Conservation (phyloP, 2,113 vertebrate genomes). For the Prolemur simus region DNA sequence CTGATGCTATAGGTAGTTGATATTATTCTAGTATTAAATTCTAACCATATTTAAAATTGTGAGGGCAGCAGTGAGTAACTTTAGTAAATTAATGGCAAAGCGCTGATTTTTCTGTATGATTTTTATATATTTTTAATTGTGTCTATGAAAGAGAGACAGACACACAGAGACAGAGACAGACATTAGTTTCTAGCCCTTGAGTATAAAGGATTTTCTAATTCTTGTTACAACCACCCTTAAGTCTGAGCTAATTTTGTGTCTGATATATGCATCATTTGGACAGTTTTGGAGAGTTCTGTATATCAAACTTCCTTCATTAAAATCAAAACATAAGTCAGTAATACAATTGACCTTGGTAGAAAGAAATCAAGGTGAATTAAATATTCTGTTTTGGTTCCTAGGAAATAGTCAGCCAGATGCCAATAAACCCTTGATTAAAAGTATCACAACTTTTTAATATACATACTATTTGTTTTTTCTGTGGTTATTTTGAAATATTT, state of each 20-base stretch:
- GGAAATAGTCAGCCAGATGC: background rate
- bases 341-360: background rate
- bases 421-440: background rate
- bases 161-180: background rate
- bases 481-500: background rate
- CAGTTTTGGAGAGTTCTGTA: background rate
- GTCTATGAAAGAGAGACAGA: background rate
- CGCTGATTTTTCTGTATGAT: background rate
- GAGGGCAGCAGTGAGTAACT: background rate
- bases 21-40: conserved; percentile 23
- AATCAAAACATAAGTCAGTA: background rate
- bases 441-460: background rate
- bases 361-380: background rate
- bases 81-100: background rate
- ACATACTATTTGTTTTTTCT: background rate
- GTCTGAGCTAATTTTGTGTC: background rate
- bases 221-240: background rate
- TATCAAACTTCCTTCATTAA: background rate
- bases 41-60: conserved; percentile 59
- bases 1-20: background rate
- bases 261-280: background rate
- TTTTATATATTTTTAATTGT: background rate
- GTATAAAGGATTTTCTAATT: background rate
- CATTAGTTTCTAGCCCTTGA: background rate
- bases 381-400: background rate